Evolutionary conservation across 2,113 vertebrate species (phyloP).

Genomic region (Thamnaconus septentrionalis): DNA sequence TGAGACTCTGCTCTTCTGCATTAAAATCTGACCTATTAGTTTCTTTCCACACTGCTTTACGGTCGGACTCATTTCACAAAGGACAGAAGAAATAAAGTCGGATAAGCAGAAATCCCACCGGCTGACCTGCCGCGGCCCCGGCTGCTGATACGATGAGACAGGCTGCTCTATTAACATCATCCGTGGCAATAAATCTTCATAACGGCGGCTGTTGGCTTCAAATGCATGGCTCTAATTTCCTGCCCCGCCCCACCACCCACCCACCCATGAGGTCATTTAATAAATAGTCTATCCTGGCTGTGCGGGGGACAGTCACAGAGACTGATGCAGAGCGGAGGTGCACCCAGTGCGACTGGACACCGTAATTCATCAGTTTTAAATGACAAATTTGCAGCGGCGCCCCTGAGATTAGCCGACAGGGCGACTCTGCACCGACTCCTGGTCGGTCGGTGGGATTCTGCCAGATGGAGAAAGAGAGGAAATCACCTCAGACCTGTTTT

Average conservation of each 20-base stretch:
- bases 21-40: background rate
- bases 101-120: conserved; percentile 21
- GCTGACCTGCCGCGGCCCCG: conserved; percentile 41
- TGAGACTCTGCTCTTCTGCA: background rate
- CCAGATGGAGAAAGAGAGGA: background rate
- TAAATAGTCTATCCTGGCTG: conserved; percentile 52
- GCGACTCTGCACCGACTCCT: conserved; percentile 27
- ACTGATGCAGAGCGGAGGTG: conserved; percentile 58
- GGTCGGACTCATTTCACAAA: conserved; percentile 29
- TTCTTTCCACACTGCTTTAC: conserved; percentile 20
- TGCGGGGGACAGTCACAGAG: conserved; percentile 55
- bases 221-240: conserved; percentile 63
- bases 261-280: conserved; percentile 63
- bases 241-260: no score
- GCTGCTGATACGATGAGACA: conserved; percentile 26
- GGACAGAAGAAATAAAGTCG: conserved; percentile 14
- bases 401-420: conserved; percentile 50
- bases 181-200: conserved; percentile 66
- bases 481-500: background rate
- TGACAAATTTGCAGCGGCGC: conserved; percentile 54
- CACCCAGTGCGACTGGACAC: conserved; percentile 34
- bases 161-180: conserved; percentile 58
- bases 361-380: conserved; percentile 63
- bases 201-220: conserved; percentile 53
- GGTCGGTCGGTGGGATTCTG: background rate